Base-by-base conservation (phyloP, 1,140 invertebrate species). In the Oryctes rhinoceros region DNA sequence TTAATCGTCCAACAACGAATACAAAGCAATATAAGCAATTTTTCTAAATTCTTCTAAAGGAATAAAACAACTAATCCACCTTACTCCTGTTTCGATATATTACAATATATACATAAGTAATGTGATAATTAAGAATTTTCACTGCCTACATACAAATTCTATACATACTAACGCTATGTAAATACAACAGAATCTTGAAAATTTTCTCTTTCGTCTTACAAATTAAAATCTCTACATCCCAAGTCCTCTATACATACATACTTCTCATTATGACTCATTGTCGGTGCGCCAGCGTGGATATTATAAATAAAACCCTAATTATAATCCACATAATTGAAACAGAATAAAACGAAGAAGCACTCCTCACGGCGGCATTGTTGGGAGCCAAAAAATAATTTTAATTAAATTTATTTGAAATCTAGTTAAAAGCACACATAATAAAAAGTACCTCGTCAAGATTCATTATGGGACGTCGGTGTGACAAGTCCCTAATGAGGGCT, bases 381-480 rank as follows among this genome's bases (percentile, higher is more conserved):
- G 13, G 53, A 71, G 3, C 65, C 65, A 71, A 71, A 71, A 71
- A 83, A 82, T 82, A 83, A 83, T 81, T 84, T 86, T 86, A 86
- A 86, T 86, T 86, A 85, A 86, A 85, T 85, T 86, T 85, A 86
- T 86, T 86, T 85, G 84, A 84, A 84, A 81, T 85, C 81, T 84
- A 86, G 85, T 86, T 85, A 85, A 86, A 86, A 84, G 84, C 81
- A 82, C 81, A 82, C 83, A 84, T 82, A 84, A 85, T 86, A 86
- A 86, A 86, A 85, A 86, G 85, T 84, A 83, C 81, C 83, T 84
- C 84, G 85, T 86, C 85, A 85, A 86, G 85, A 86, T 86, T 86
- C 85, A 86, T 86, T 86, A 86, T 86, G 83, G 82, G 79, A 84
- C 81, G 85, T 84, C 82, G 85, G 84, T 85, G 85, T 86, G 85